Conservation (phyloP, 1,140 invertebrate genomes). For the Pseudoatta argentina region DNA sequence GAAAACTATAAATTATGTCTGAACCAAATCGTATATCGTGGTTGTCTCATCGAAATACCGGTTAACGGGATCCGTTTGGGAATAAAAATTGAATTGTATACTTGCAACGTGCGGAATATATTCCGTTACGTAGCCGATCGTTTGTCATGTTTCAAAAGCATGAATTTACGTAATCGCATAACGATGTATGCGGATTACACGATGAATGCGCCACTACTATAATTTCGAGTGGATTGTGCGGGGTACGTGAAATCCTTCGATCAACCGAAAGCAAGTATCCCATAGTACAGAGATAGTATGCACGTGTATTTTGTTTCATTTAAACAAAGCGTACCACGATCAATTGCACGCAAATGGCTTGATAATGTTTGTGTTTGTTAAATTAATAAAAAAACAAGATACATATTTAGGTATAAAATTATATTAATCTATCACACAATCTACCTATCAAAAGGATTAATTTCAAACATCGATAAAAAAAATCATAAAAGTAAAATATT, state of each 20-base stretch:
- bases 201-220: constrained; percentile 45
- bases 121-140: constrained; percentile 50
- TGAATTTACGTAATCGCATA: constrained; percentile 62
- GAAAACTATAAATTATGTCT: constrained; percentile 63
- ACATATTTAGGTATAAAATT: not conserved
- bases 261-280: constrained; percentile 51
- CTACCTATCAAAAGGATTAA: not conserved
- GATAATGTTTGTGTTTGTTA: constrained; percentile 7
- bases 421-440: not conserved
- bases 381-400: not conserved
- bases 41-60: constrained; percentile 42
- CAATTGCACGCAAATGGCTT: constrained; percentile 7
- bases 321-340: constrained; percentile 1
- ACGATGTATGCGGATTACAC: constrained; percentile 57
- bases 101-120: constrained; percentile 53
- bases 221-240: constrained; percentile 58
- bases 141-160: constrained; percentile 59
- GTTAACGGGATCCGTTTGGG: constrained; percentile 57
- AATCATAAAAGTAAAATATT: not conserved
- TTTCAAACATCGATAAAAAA: not conserved
- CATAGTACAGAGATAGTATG: not conserved
- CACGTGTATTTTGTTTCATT: not conserved
- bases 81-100: constrained; percentile 67
- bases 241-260: constrained; percentile 49
- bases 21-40: constrained; percentile 35